Conservation (phyloP, 2,888 invertebrate genomes). For the Axea sp. region DNA sequence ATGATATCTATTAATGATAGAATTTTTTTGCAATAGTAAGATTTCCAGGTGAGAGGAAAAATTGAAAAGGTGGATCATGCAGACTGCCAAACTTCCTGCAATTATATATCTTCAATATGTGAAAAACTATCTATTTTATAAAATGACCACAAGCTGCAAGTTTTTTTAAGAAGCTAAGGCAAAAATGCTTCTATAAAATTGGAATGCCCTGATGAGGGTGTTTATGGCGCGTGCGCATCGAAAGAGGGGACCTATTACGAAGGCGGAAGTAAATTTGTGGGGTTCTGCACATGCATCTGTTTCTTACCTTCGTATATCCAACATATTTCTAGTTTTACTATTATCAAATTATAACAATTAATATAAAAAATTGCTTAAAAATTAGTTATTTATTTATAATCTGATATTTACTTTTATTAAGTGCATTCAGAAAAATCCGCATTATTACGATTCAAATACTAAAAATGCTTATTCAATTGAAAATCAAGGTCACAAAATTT, state of each 20-base stretch:
- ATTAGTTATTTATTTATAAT: too few relatives aligned
- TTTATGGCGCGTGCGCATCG: constrained; percentile 57
- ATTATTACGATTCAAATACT: too few relatives aligned
- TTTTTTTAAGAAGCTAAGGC: constrained; percentile 45
- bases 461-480: too few relatives aligned
- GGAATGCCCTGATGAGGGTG: constrained; percentile 54
- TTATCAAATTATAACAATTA: too few relatives aligned
- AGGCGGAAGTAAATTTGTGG: constrained; percentile 51
- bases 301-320: too few relatives aligned
- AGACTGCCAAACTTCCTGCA: constrained; percentile 61
- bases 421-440: too few relatives aligned
- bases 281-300: constrained; percentile 49
- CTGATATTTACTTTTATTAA: too few relatives aligned
- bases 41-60: constrained; percentile 58
- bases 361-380: too few relatives aligned
- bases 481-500: too few relatives aligned
- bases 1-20: constrained; percentile 7
- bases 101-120: constrained; percentile 50
- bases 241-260: constrained; percentile 51
- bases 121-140: constrained; percentile 57
- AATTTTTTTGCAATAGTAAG: constrained; percentile 19
- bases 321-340: too few relatives aligned
- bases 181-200: constrained; percentile 49
- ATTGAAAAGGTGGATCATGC: constrained; percentile 41
- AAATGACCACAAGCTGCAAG: constrained; percentile 56